Evolutionary conservation across 2,888 invertebrate species (phyloP).

Genomic region (Gandaritis pyraliata): DNA sequence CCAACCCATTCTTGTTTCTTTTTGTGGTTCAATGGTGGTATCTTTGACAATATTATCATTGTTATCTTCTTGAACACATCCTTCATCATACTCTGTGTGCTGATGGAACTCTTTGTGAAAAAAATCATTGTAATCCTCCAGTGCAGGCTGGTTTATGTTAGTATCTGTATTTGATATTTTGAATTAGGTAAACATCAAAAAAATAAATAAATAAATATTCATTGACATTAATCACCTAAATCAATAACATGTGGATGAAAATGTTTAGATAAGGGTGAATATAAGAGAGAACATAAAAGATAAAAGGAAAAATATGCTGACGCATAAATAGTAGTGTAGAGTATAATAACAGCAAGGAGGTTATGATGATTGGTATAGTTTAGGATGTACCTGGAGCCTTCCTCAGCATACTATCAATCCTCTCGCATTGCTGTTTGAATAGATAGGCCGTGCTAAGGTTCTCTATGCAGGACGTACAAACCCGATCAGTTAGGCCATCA

Average conservation of each 20-base stretch:
- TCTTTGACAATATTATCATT: slow-evolving; percentile 68
- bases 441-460: slow-evolving; percentile 77
- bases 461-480: slow-evolving; percentile 76
- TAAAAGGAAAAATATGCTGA: background rate
- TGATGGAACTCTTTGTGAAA: slow-evolving; percentile 73
- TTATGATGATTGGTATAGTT: background rate
- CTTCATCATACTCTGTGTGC: slow-evolving; percentile 62
- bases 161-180: slow-evolving; percentile 51
- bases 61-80: slow-evolving; percentile 68
- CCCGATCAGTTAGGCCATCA: slow-evolving; percentile 75
- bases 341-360: background rate
- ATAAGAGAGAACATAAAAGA: background rate
- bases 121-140: slow-evolving; percentile 67
- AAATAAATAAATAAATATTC: no score
- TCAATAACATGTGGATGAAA: no score
- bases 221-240: no score
- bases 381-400: slow-evolving; percentile 64
- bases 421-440: slow-evolving; percentile 77
- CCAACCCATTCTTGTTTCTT: slow-evolving; percentile 36
- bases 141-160: slow-evolving; percentile 60
- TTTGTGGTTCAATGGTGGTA: slow-evolving; percentile 46
- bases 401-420: slow-evolving; percentile 65
- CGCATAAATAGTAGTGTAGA: background rate
- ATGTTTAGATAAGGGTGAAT: no score
- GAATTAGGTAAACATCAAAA: no score